Evolutionary conservation across 2,797 vertebrate species (phyloP).

Genomic region (Karalla daura): DNA sequence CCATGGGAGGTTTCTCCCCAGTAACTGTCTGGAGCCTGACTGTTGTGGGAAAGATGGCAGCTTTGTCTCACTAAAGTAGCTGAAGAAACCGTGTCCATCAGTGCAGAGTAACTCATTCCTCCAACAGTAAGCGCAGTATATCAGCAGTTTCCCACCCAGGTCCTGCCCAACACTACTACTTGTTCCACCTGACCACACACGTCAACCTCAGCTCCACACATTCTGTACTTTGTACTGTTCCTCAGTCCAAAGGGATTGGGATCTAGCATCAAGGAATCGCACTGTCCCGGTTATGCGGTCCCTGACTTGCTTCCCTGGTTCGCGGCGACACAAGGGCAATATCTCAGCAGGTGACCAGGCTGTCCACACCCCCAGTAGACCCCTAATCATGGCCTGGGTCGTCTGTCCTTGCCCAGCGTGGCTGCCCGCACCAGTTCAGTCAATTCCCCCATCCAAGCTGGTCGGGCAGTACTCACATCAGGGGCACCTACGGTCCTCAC

Average conservation of each 20-base stretch:
- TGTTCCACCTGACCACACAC: not conserved
- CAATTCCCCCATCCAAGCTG: not conserved
- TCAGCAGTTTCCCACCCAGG: not conserved
- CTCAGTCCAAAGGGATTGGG: too few relatives aligned
- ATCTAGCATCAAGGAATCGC: not conserved
- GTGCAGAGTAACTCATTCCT: not conserved
- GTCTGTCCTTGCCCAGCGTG: not conserved
- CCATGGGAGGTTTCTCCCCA: not conserved
- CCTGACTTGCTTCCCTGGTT: not conserved
- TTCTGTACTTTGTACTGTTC: too few relatives aligned
- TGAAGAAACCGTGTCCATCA: conserved; percentile 7
- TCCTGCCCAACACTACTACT: not conserved
- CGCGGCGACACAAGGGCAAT: not conserved
- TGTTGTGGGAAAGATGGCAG: not conserved
- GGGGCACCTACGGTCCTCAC: not conserved
- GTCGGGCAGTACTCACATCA: too few relatives aligned
- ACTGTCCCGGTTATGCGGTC: not conserved
- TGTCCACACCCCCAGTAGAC: not conserved
- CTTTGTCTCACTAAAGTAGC: not conserved
- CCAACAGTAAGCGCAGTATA: not conserved
- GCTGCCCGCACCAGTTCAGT: not conserved
- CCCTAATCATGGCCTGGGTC: not conserved
- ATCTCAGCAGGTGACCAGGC: not conserved
- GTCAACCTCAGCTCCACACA: too few relatives aligned
- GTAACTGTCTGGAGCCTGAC: not conserved